phyloP scores from a whole-genome alignment of 2,113 vertebrate species.

The Ceuthmochares aereus region DNA sequence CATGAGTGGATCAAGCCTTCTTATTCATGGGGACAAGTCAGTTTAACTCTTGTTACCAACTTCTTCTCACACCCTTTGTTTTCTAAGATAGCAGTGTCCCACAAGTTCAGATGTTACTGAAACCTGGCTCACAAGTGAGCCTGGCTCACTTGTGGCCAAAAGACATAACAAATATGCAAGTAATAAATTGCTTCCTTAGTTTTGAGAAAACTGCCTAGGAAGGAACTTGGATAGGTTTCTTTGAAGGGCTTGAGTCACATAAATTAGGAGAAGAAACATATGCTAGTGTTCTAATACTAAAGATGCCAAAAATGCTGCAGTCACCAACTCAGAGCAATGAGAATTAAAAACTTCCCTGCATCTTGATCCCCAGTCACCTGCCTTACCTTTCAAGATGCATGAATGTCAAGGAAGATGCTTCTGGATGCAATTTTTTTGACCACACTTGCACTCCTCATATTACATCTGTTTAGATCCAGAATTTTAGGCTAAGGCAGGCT shows the following conservation, averaged over 20 bases:
- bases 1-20: not conserved
- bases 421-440: not conserved
- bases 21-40: not conserved
- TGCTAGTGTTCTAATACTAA: conserved; percentile 46
- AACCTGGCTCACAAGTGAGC: too few species aligned
- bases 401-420: not conserved
- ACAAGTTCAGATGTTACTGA: not conserved
- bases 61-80: not conserved
- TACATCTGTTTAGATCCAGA: not conserved
- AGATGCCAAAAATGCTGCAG: conserved; percentile 16
- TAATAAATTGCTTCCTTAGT: not conserved
- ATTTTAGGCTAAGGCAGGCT: not conserved
- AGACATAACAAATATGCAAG: not conserved
- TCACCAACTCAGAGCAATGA: conserved; percentile 37
- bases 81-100: not conserved
- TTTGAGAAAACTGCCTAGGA: conserved; percentile 13
- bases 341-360: not conserved
- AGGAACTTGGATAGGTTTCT: conserved; percentile 25
- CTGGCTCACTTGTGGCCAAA: not conserved
- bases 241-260: not conserved
- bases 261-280: conserved; percentile 54
- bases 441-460: not conserved
- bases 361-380: not conserved
- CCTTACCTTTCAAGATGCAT: not conserved
- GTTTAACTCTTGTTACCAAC: not conserved